phyloP scores from a whole-genome alignment of 2,797 vertebrate species.

The Hemibagrus guttatus region DNA sequence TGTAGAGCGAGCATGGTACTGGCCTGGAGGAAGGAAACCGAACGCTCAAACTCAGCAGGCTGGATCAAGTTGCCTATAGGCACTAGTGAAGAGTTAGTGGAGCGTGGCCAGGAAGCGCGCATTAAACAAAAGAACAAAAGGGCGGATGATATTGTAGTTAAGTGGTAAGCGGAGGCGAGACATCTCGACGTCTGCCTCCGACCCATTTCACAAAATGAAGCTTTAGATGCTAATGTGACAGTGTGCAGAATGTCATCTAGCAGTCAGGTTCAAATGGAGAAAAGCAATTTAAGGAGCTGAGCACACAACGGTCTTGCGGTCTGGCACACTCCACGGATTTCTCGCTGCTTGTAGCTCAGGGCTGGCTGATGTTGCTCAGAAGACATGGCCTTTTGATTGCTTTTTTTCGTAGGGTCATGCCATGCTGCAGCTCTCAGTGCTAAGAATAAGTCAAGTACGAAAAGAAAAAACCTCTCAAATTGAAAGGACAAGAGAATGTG shows the following conservation, averaged over 20 bases:
- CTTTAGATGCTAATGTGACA: conserved; percentile 36
- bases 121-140: conserved; percentile 15
- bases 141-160: background rate
- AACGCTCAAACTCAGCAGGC: conserved; percentile 30
- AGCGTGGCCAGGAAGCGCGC: conserved; percentile 5
- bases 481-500: conserved; percentile 29
- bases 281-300: conserved; percentile 49
- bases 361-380: conserved; percentile 47
- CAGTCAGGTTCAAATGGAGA: conserved; percentile 43
- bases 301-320: conserved; percentile 23
- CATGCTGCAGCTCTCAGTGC: conserved; percentile 10
- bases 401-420: conserved; percentile 50
- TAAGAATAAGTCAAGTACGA: conserved; percentile 39
- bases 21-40: conserved; percentile 29
- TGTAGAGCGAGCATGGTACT: conserved; percentile 22
- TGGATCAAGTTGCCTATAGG: conserved; percentile 22
- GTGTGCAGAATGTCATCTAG: conserved; percentile 43
- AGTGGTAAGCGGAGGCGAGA: background rate
- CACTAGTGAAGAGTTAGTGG: background rate
- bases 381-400: conserved; percentile 52
- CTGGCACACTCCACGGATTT: conserved; percentile 10
- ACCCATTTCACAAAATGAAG: conserved; percentile 34
- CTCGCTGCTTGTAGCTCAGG: conserved; percentile 40
- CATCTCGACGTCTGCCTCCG: conserved; percentile 14
- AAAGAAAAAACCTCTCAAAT: conserved; percentile 40